These are phyloP conservation scores for Pandion haliaetus DNA, from an alignment of 2,113 vertebrate genomes.

Conservation along the genomic window DNA sequence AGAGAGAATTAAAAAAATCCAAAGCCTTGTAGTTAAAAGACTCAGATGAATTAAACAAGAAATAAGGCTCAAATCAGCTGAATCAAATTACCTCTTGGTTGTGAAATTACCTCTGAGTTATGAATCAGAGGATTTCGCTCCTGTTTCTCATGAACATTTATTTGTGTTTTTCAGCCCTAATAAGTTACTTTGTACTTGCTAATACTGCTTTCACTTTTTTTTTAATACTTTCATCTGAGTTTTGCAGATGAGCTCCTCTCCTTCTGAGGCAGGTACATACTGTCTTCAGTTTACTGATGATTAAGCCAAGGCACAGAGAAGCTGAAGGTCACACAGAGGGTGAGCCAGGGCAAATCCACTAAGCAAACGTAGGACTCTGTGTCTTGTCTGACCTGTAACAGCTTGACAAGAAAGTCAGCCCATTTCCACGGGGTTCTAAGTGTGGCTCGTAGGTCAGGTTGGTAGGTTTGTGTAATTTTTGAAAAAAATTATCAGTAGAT, in stretches of 20 bases:
- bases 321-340: background rate
- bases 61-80: conserved; percentile 41
- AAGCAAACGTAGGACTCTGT: background rate
- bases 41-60: conserved; percentile 34
- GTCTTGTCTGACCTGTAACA: background rate
- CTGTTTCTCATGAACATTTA: conserved; percentile 33
- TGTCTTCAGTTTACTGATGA: background rate
- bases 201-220: background rate
- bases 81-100: conserved; percentile 47
- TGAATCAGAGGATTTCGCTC: conserved; percentile 20
- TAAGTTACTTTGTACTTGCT: background rate
- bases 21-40: conserved; percentile 21
- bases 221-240: background rate
- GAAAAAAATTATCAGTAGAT: background rate
- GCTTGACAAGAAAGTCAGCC: background rate
- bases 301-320: background rate
- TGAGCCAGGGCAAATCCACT: background rate
- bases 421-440: background rate
- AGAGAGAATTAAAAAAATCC: conserved; percentile 23
- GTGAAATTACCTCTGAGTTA: conserved; percentile 36
- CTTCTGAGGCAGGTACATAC: background rate
- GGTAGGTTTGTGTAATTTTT: background rate
- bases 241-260: background rate
- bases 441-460: background rate
- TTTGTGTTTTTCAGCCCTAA: conserved; percentile 36